A percentile compares a stretch with the other conserved stretches of the same genome.
Conservation (phyloP, 1,140 invertebrate species). For the honey bee (Apis mellifera) region Amel_HAv3.1 CM009940.2:10203001-10203500, state of each 20-base stretch:
- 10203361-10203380: too few species aligned
- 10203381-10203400: too few species aligned
- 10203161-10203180: slow-evolving; percentile 34
- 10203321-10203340: too few species aligned
- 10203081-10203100: slow-evolving; percentile 79
- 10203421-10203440: too few species aligned
- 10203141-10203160: slow-evolving; percentile 8
- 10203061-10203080: slow-evolving; percentile 78
- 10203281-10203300: too few species aligned
- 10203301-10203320: too few species aligned
- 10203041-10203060: slow-evolving; percentile 67
- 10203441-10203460: background rate
- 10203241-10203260: background rate
- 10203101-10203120: slow-evolving; percentile 76
- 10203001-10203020: slow-evolving; percentile 1
- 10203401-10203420: too few species aligned
- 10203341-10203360: too few species aligned
- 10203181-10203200: background rate
- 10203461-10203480: background rate
- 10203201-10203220: background rate
- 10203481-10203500: background rate
- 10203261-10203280: too few species aligned
- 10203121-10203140: slow-evolving; percentile 57
- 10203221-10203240: background rate
- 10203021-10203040: slow-evolving; percentile 10